Evolutionary conservation across 2,797 vertebrate species (phyloP), one percentile per base, ranked within the genome.

Genomic region (Heterohyrax brucei): DNA sequence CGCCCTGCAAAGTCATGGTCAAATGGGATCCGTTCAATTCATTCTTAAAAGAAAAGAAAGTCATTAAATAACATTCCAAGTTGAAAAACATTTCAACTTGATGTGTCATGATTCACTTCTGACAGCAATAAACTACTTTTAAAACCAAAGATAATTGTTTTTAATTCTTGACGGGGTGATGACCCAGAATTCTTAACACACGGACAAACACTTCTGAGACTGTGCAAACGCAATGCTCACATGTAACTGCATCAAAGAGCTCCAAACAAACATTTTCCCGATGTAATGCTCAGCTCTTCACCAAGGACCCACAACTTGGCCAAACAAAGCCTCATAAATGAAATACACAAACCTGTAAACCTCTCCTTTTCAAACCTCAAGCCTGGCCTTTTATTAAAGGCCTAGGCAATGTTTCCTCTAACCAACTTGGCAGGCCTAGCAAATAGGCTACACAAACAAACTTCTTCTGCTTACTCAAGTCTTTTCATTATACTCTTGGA

Each of bases 91-190:
- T 39, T 39, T 39, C 39, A 39, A 39, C 39, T 2, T 78, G 70
- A 91, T 96, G 82, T 97, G 84, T 95, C 95, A 96, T 70, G 53
- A 96, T 90, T 91, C 66, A 94, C 56, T 70, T 96, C 61, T 81
- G 64, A 97, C 22, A 89, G 75, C 85, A 94, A 95, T 85, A 94
- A 97, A 96, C 95, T 93, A 93, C 95, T 94, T 97, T 97, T 95
- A 96, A 97, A 89, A 79, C 44, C 80, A 92, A 97, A 94, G 93
- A 96, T 94, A 95, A 96, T 96, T 98, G 86, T 94, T 92, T 97
- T 96, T 95, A 95, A 95, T 85, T 96, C 97, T 97, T 98, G 89
- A 96, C 95, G 96, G 96, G 98, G 76, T 87, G 97, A 85, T 92
- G 97, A 96, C 68, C 82, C 82, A 46, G 95, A 97, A 95, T 77